Base-by-base conservation (phyloP, 2,113 vertebrate species). In the Petroica traversi region DNA sequence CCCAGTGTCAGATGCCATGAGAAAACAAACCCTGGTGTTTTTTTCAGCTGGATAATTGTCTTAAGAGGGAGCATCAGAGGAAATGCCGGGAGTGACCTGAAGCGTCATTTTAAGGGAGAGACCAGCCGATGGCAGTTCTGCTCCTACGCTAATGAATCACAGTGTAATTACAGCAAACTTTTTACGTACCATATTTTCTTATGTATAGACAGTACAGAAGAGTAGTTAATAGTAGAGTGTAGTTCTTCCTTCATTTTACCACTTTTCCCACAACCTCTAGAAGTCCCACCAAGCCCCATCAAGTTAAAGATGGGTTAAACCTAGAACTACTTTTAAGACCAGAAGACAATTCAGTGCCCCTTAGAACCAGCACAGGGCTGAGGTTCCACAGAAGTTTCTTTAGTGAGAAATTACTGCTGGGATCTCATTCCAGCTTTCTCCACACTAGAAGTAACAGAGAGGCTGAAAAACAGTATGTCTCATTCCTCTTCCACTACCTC, bases 11-110 rank as follows among this genome's bases (percentile, higher is more conserved):
- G 11, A 71, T 16, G 23, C 14, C 1, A 0, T 24, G 34, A 78
- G 61, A 75, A 85, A 74, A 73, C 5, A 63, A 89, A 0, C 17
- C 41, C 38, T 40, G 6, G 4, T 7, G 14, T 0, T 18, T 34
- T 77, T 26, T 41, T 64, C 14, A 54, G 38, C 38, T 67, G 34
- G 25, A 13, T 54, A 92, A 71, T 43, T 75, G 28, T 45, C 43
- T 55, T 52, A 28, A 64, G 31, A 68, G 22, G 31, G 9, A 90
- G 20, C 11, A 78, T 51, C 26, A 59, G 14, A 68, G n/a, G 20
- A 86, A 76, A 86, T 36, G 5, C 7, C 58, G 86, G 15, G 19
- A 74, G 29, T 49, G 33, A 83, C 64, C 3, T 8, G n/a, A 57
- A 64, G 26, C 14, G 28, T 75, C n/a, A 63, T 48, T 55, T n/a